Conservation (phyloP, 2,888 invertebrate species). For the Psococerastis gibbosa region DNA sequence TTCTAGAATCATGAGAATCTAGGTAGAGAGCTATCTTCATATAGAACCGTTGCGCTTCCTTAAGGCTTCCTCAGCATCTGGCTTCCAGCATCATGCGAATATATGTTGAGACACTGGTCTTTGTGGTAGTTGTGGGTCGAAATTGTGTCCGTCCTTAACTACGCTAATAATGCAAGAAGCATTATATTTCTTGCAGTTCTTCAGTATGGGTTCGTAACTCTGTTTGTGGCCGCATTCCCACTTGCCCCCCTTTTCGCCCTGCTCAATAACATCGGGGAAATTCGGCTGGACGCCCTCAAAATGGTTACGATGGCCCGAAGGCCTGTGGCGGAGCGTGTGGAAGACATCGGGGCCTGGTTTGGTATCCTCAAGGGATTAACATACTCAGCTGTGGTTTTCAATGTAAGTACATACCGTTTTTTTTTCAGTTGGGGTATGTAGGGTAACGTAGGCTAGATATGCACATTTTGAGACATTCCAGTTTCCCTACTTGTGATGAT, state of each 20-base stretch:
- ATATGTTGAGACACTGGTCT: too few species aligned
- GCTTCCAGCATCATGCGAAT: too few species aligned
- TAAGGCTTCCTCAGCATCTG: too few species aligned
- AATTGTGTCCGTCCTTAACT: conserved; percentile 6
- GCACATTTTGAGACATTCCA: too few species aligned
- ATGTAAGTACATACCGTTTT: too few species aligned
- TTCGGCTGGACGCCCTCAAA: conserved; percentile 87
- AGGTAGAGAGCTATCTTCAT: too few species aligned
- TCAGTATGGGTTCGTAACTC: conserved; percentile 92
- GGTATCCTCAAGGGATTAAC: conserved; percentile 82
- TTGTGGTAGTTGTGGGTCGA: too few species aligned
- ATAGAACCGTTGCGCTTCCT: too few species aligned
- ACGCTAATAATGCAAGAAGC: conserved; percentile 8
- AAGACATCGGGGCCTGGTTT: conserved; percentile 86
- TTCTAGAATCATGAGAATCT: too few species aligned
- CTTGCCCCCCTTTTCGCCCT: conserved; percentile 88
- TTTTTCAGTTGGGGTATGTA: too few species aligned
- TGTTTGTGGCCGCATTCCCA: conserved; percentile 95
- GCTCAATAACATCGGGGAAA: conserved; percentile 89
- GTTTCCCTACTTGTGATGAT: too few species aligned
- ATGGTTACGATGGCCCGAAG: conserved; percentile 87
- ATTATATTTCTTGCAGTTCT: conserved; percentile 58
- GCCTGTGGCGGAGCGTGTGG: conserved; percentile 74
- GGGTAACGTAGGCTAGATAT: too few species aligned
- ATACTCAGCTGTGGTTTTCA: conserved; percentile 70